These are phyloP conservation scores for Drosophila truncata DNA, from an alignment of 1,140 invertebrate genomes.

Conservation along the genomic window DNA sequence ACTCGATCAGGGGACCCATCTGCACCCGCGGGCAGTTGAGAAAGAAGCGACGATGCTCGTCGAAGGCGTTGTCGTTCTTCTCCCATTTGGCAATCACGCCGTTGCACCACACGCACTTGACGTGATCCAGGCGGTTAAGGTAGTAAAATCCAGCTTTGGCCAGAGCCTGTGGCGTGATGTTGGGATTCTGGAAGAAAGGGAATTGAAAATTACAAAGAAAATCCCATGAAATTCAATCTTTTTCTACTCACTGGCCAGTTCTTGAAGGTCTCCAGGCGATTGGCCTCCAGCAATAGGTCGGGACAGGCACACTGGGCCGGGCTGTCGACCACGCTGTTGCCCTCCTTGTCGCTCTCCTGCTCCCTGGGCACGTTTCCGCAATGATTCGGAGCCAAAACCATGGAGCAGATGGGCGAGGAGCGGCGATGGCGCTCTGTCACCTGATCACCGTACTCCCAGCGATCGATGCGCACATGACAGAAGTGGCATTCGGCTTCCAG, in stretches of 20 bases:
- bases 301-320: slow-evolving; percentile 34
- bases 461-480: slow-evolving; percentile 89
- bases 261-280: slow-evolving; percentile 87
- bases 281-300: slow-evolving; percentile 70
- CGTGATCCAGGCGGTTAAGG: slow-evolving; percentile 86
- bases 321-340: slow-evolving; percentile 57
- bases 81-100: slow-evolving; percentile 91
- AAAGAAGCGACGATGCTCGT: slow-evolving; percentile 90
- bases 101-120: slow-evolving; percentile 93
- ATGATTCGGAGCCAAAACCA: slow-evolving; percentile 87
- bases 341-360: slow-evolving; percentile 55
- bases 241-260: slow-evolving; percentile 89
- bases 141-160: slow-evolving; percentile 91
- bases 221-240: background rate
- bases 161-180: slow-evolving; percentile 89
- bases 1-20: slow-evolving; percentile 77
- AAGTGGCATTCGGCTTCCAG: slow-evolving; percentile 91
- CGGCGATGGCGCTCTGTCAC: slow-evolving; percentile 69
- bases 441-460: slow-evolving; percentile 92
- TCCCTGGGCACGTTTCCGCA: slow-evolving; percentile 88
- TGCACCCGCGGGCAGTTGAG: slow-evolving; percentile 88
- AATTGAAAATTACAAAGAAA: too few species aligned
- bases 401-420: slow-evolving; percentile 89
- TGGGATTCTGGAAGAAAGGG: slow-evolving; percentile 77
- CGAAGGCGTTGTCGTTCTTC: slow-evolving; percentile 90